Conservation (phyloP, 2,113 vertebrate genomes). For the Marmota monax region DNA sequence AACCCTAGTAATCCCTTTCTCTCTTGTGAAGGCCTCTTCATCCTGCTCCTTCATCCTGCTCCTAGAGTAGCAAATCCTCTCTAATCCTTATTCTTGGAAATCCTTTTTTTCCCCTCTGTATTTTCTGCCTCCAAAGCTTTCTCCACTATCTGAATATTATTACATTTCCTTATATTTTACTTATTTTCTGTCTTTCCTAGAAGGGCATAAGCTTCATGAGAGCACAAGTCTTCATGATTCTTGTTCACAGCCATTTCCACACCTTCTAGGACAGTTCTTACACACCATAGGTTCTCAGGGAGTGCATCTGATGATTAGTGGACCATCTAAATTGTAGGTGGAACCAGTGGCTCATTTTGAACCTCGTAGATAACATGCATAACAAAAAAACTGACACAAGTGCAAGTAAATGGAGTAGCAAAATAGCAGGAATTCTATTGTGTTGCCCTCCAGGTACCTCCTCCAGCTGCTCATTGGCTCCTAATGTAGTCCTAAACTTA, state of each 20-base stretch:
- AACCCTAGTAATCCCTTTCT: not conserved
- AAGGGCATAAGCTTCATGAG: not conserved
- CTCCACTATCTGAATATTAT: not conserved
- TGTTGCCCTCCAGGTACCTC: not conserved
- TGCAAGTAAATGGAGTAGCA: not conserved
- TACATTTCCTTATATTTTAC: not conserved
- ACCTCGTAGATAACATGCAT: not conserved
- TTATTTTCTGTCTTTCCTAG: not conserved
- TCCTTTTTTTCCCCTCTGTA: not conserved
- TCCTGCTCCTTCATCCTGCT: not conserved
- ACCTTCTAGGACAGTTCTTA: not conserved
- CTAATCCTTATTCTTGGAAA: not conserved
- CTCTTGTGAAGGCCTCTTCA: not conserved
- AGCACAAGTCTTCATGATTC: not conserved
- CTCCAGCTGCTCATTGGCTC: not conserved
- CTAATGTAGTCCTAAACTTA: not conserved
- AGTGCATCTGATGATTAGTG: not conserved
- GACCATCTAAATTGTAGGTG: not conserved
- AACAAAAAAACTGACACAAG: not conserved
- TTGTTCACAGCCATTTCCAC: not conserved
- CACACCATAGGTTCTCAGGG: not conserved
- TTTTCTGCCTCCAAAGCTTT: not conserved
- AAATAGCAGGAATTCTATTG: not conserved
- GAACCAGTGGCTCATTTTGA: not conserved
- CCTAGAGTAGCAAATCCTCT: not conserved